Evolutionary conservation across 2,113 vertebrate species (phyloP), one percentile per base, ranked within the genome.

Genomic region (Thalassarche chlororhynchos): DNA sequence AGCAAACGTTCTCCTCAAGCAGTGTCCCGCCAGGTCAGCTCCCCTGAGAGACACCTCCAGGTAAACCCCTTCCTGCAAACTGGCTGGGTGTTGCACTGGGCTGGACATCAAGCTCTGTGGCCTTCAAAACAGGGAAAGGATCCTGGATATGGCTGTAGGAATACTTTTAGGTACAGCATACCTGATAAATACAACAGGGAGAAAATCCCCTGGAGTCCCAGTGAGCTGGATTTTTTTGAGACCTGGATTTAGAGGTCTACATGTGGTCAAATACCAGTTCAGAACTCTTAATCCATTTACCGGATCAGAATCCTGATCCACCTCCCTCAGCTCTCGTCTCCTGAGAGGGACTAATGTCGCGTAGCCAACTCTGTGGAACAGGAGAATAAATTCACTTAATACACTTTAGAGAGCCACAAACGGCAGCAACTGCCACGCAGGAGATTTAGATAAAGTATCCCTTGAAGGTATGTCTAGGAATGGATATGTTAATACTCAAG

Each of bases 331-430:
- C 3, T 71, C 57, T 14, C 24, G 7, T 29, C 57, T 94, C 52
- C 57, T 76, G 66, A 79, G 61, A 75, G 6, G 1, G 17, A 71
- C 42, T 94, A 68, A 83, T 3, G 1, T 13, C 47, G 69, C 84
- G 24, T 31, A 84, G 31, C 47, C 58, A 51, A 3, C 14, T 62
- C 52, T 0, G 0, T 18, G 68, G 52, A 83, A 76, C 9, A 7
- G 14, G 52, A 68, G n/a, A 95, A 90, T 51, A 90, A 92, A 95
- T 86, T 90, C 20, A 69, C 31, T 86, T 79, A 83, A 51, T 46
- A 55, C 31, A 29, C 38, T 94, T 69, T 26, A 68, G 54, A 66
- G 52, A 84, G 36, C n/a, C 36, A 69, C 62, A 89, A 76, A 80
- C 2, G 0, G 34, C 47, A 83, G 82, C 9, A 2, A 47, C 17